Evolutionary conservation across 2,113 vertebrate genomes (phyloP), one percentile per base, ranked within the genome.

Genomic region (Gracilinanus agilis): DNA sequence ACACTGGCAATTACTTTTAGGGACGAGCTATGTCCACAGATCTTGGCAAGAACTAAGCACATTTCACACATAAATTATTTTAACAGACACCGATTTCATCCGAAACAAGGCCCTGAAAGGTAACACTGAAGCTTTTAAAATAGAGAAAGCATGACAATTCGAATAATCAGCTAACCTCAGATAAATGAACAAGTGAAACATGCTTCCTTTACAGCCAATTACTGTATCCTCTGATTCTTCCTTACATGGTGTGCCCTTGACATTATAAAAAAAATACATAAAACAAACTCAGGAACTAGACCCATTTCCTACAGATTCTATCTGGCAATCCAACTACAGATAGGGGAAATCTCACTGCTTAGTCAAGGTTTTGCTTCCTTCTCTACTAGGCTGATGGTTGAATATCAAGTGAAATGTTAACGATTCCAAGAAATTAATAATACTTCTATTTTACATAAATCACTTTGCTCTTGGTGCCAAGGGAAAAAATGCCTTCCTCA

Each of bases 11-110:
- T 0, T 0, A 55, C 89, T 96, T 91, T 88, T 19, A 83, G 29
- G 56, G 91, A 67, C 24, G 90, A 93, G 92, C 67, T 44, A 83
- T 54, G 16, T 49, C n/a, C 93, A 90, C 88, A 95, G 90, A 44
- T 67, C n/a, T 44, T 29, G 91, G 92, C 44, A 94, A 61, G 25
- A 96, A 93, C n/a, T 94, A 96, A 92, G 53, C 89, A 95, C 95
- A 97, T 97, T 96, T 97, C 97, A 97, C 94, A 97, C 95, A 93
- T 56, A 95, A 93, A 93, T 95, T 96, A 93, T 92, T 95, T 94
- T 96, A 54, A 95, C 16, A 92, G 44, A 96, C 1, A 91, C 96
- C 54, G 9, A 92, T 89, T 97, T 96, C 94, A 95, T 96, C 88
- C 94, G 95, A 96, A 94, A 93, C 10, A 95, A 95, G 97, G 90